phyloP scores from a whole-genome alignment of 2,797 vertebrate genomes.

The Pogonophryne albipinna region DNA sequence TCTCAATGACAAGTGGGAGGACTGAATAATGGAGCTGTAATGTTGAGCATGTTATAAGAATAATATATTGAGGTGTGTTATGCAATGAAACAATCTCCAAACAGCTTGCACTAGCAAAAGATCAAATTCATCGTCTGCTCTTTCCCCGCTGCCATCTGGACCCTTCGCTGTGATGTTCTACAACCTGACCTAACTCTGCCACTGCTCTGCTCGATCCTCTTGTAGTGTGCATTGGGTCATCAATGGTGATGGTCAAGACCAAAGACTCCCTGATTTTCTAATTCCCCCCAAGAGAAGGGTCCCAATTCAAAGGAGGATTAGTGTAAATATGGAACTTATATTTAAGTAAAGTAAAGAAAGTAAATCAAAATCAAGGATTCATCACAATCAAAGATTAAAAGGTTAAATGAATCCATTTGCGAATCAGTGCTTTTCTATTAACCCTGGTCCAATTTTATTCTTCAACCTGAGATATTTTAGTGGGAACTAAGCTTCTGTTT shows the following conservation, averaged over 20 bases:
- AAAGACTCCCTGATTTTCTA: background rate
- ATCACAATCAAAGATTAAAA: background rate
- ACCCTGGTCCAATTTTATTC: background rate
- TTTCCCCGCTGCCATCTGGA: constrained; percentile 24
- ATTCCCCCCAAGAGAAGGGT: background rate
- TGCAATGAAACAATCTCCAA: constrained; percentile 5
- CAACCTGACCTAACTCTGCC: constrained; percentile 24
- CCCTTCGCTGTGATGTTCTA: constrained; percentile 11
- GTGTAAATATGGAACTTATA: background rate
- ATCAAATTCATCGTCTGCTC: constrained; percentile 19
- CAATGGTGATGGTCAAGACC: constrained; percentile 22
- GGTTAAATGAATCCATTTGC: background rate
- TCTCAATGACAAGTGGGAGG: constrained; percentile 30
- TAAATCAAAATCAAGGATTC: background rate
- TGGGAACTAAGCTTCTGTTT: background rate
- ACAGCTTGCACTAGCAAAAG: constrained; percentile 6
- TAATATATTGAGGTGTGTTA: background rate
- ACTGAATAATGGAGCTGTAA: constrained; percentile 3
- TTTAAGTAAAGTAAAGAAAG: background rate
- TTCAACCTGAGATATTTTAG: background rate
- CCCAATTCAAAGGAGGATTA: background rate
- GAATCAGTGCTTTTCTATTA: background rate
- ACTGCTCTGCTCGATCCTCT: constrained; percentile 10
- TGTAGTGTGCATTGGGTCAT: background rate
- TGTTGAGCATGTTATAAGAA: constrained; percentile 6